These are phyloP conservation scores for Trissoscelio sp. DNA, from an alignment of 2,888 invertebrate species.

Conservation along the genomic window DNA sequence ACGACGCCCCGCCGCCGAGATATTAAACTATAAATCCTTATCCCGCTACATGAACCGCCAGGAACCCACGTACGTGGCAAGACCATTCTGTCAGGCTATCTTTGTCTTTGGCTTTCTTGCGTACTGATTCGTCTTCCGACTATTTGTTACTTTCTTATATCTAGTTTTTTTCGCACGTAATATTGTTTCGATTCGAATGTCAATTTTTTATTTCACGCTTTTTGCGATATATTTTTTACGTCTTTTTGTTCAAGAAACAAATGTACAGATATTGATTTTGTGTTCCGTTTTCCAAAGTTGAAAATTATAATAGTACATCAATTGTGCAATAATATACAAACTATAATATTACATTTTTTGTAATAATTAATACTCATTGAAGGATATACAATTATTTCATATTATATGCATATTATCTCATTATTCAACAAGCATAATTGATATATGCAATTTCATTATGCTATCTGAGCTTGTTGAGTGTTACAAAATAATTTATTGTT, in stretches of 20 bases:
- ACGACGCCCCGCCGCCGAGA: conserved; percentile 79
- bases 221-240: background rate
- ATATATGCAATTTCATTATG: too few relatives aligned
- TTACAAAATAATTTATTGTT: too few relatives aligned
- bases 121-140: conserved; percentile 55
- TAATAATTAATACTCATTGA: too few relatives aligned
- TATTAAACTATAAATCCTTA: conserved; percentile 84
- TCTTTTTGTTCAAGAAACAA: background rate
- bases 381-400: too few relatives aligned
- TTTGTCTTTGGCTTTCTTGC: conserved; percentile 66
- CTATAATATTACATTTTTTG: too few relatives aligned
- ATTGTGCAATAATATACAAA: too few relatives aligned
- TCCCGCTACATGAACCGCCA: conserved; percentile 80
- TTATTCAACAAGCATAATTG: too few relatives aligned
- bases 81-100: conserved; percentile 55
- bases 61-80: conserved; percentile 72
- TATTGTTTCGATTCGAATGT: background rate
- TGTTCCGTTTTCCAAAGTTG: too few relatives aligned
- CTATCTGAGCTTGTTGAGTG: too few relatives aligned
- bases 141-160: conserved; percentile 53
- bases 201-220: background rate
- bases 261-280: too few relatives aligned
- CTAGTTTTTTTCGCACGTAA: conserved; percentile 14
- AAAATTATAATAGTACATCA: too few relatives aligned
- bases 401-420: too few relatives aligned